phyloP scores from a whole-genome alignment of 2,113 vertebrate genomes.

The Leucosticte australis region DNA sequence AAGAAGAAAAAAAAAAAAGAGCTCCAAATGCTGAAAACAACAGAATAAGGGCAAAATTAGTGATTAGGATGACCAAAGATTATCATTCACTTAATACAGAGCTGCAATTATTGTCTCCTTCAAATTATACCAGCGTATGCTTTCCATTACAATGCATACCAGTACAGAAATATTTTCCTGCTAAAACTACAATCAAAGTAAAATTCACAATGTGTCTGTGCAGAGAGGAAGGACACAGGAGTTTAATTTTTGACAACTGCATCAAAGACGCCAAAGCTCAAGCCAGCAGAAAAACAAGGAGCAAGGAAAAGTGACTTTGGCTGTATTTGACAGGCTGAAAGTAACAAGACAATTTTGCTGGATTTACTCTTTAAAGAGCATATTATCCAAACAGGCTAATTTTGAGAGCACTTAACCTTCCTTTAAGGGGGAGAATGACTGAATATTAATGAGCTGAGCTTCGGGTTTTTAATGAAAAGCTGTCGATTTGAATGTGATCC shows the following conservation, averaged over 20 bases:
- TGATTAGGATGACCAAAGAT: not conserved
- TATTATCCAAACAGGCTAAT: conserved; percentile 52
- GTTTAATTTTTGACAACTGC: not conserved
- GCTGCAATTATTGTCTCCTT: not conserved
- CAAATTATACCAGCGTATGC: not conserved
- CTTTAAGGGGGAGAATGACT: not conserved
- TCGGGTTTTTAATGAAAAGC: conserved; percentile 29
- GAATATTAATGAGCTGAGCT: conserved; percentile 37
- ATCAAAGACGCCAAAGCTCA: not conserved
- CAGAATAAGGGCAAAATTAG: not conserved
- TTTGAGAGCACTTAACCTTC: conserved; percentile 63
- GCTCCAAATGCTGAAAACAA: not conserved
- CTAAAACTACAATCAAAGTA: not conserved
- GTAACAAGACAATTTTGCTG: conserved; percentile 54
- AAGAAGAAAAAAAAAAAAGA: not conserved
- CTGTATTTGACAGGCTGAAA: conserved; percentile 18
- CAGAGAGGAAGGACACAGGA: not conserved
- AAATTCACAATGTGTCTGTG: not conserved
- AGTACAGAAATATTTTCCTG: not conserved
- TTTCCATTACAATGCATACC: not conserved
- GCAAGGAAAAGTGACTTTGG: not conserved
- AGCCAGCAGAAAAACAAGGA: not conserved
- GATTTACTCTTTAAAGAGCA: conserved; percentile 48
- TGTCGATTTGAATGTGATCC: conserved; percentile 9
- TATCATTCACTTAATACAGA: not conserved